Evolutionary conservation across 2,797 vertebrate species (phyloP).

Genomic region (Phaenicophaeus curvirostris): DNA sequence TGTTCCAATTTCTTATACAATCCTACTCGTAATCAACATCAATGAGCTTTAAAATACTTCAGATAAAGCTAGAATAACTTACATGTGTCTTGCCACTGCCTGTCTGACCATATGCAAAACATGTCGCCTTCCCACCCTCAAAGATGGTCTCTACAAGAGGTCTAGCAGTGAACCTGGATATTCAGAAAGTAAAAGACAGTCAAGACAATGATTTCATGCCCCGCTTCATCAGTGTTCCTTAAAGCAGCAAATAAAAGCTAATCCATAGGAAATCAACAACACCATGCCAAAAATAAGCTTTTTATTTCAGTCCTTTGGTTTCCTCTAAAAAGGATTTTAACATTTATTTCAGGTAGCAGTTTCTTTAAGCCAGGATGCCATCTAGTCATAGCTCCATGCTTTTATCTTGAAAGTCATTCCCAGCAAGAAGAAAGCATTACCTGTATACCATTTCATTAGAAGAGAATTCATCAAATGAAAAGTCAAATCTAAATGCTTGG

Average conservation of each 20-base stretch:
- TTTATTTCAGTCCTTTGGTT: neutral
- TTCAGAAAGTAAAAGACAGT: neutral
- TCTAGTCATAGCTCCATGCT: neutral
- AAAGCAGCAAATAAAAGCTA: neutral
- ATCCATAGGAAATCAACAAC: neutral
- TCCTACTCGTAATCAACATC: neutral
- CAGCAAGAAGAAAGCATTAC: conserved; percentile 71
- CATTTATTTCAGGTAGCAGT: neutral
- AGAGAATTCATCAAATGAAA: conserved; percentile 88
- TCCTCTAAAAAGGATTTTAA: neutral
- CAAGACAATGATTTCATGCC: neutral
- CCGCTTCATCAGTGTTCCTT: neutral
- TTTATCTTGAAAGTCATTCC: neutral
- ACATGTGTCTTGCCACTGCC: conserved; percentile 98
- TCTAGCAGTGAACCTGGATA: conserved; percentile 89
- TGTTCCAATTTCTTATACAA: neutral
- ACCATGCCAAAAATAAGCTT: neutral
- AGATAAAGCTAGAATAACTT: conserved; percentile 65
- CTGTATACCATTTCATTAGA: conserved; percentile 94
- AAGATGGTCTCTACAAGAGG: conserved; percentile 93
- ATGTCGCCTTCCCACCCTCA: conserved; percentile 89
- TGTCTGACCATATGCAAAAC: conserved; percentile 97
- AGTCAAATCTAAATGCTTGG: conserved; percentile 93
- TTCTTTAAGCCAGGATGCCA: neutral
- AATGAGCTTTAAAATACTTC: neutral